These are phyloP conservation scores for Ephydatia muelleri DNA, from an alignment of 37 sponge, comb jelly and placozoan species.

Conservation along the genomic window DNA sequence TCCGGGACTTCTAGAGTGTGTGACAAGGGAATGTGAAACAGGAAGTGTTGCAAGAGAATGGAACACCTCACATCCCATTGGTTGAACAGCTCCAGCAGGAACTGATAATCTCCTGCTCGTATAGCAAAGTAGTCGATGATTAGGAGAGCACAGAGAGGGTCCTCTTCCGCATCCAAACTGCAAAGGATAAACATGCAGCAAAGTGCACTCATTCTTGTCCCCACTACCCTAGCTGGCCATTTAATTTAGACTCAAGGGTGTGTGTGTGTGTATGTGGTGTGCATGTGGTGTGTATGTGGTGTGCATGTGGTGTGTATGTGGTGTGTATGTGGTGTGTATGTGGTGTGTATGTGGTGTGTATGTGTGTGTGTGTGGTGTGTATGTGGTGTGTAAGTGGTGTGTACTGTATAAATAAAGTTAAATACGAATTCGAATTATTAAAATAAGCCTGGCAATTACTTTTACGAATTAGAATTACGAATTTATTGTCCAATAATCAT, in stretches of 20 bases:
- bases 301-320: too few relatives aligned
- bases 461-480: too few relatives aligned
- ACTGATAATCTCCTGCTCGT: constrained; percentile 72
- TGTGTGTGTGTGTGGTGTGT: too few relatives aligned
- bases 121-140: constrained; percentile 91
- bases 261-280: too few relatives aligned
- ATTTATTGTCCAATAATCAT: too few relatives aligned
- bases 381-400: too few relatives aligned
- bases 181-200: neutral
- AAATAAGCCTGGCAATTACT: too few relatives aligned
- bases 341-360: too few relatives aligned
- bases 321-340: too few relatives aligned
- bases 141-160: constrained; percentile 86
- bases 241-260: neutral
- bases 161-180: constrained; percentile 86
- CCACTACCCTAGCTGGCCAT: neutral
- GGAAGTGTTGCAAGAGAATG: neutral
- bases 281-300: too few relatives aligned
- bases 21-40: neutral
- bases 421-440: too few relatives aligned
- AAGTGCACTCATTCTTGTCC: neutral
- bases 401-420: too few relatives aligned
- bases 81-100: constrained; percentile 60
- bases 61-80: constrained; percentile 74
- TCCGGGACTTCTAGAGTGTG: constrained; percentile 45